Base-by-base conservation (phyloP, 2,797 vertebrate genomes). In the Phyllotis vaccarum region DNA sequence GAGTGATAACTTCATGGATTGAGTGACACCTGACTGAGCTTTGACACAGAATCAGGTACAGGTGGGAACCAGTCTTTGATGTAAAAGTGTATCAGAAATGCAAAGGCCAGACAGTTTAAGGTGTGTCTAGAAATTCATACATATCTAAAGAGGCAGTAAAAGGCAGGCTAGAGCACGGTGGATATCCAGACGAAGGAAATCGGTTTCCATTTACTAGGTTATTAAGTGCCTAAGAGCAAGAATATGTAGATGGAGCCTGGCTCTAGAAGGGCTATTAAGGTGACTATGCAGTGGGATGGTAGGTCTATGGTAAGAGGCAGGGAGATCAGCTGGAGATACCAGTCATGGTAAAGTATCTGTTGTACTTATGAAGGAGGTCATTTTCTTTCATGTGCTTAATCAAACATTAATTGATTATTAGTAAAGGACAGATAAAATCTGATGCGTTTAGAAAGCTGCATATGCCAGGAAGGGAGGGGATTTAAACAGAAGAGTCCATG, bases 381-480 rank as follows among this genome's bases (percentile, higher is more conserved):
- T 96, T 95, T 3, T 19, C 19, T 93, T 72, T 37, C 43, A 34
- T 8, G 16, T 95, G 60, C 80, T 95, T 89, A 94, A 95, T 95
- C 66, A 93, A 43, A 88, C 43, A 43, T 66, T 89, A 86, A 85
- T 72, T 90, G 49, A 70, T 92, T 40, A 56, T 24, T 56, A 74
- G 46, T 79, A 78, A 87, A 90, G 66, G 80, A 86, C 49, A 86
- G 76, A 86, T 70, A 82, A 80, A 56, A 88, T 93, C 90, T 88
- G 60, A 90, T 27, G 58, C n/a, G 70, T 86, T 95, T 87, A 64
- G 60, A 79, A 94, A 91, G 49, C 37, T 37, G 64, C 58, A 27
- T 79, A 86, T 90, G 34, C 27, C 27, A 40, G 37, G 79, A 52
- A 78, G 64, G n/a, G 75, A 79, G 22, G 43, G 86, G 46, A 80